phyloP scores from a whole-genome alignment of 2,113 vertebrate species.

The Cavia porcellus region DNA sequence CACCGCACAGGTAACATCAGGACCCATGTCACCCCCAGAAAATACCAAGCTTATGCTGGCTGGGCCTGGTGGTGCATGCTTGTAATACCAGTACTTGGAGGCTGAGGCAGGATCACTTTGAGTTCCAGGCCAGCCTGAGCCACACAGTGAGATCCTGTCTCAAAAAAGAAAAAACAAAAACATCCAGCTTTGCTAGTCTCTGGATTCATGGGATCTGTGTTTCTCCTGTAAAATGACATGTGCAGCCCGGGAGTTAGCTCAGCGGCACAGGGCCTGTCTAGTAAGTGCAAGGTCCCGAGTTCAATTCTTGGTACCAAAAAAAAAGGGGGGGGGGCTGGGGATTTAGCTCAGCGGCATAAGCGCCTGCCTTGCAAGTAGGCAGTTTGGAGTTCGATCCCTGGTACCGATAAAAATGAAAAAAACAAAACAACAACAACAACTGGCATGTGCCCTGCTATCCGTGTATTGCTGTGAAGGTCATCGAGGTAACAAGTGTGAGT shows the following conservation, averaged over 20 bases:
- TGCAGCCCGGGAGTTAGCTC: neutral
- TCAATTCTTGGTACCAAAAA: too few relatives aligned
- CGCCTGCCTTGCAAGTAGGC: too few relatives aligned
- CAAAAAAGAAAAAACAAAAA: neutral
- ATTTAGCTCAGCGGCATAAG: too few relatives aligned
- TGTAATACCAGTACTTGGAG: neutral
- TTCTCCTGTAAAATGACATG: slow-evolving; percentile 1
- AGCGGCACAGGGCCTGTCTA: too few relatives aligned
- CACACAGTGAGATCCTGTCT: neutral
- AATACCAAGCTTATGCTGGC: neutral
- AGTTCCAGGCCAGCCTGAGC: neutral
- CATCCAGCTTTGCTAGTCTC: neutral
- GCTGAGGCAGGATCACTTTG: neutral
- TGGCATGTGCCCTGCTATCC: neutral
- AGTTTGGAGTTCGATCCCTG: too few relatives aligned
- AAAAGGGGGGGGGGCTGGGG: neutral
- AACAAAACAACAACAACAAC: too few relatives aligned
- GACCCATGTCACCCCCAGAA: slow-evolving; percentile 40
- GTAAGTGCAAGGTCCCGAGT: too few relatives aligned
- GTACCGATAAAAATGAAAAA: too few relatives aligned
- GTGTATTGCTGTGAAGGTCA: neutral
- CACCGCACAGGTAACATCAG: neutral
- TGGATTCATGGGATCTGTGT: slow-evolving; percentile 20
- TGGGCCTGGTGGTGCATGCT: neutral
- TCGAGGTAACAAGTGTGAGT: neutral